These are phyloP conservation scores for Ptilonorhynchus violaceus DNA, from an alignment of 2,113 vertebrate genomes.

Conservation along the genomic window DNA sequence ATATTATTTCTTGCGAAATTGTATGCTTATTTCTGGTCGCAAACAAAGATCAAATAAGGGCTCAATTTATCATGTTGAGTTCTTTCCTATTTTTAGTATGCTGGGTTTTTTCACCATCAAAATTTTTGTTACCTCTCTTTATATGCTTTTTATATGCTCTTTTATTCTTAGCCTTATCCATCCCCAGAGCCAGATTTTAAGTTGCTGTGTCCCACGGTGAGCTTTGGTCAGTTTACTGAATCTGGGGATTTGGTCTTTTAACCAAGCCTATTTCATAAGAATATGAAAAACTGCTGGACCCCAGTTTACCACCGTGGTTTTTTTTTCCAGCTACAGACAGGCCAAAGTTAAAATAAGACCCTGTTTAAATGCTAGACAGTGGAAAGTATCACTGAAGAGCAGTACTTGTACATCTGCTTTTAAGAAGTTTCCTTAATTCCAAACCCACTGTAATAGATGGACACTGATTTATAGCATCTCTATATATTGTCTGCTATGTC, in stretches of 20 bases:
- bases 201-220: not conserved
- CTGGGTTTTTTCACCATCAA: not conserved
- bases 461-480: not conserved
- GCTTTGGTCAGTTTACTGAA: not conserved
- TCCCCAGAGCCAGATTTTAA: not conserved
- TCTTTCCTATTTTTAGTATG: not conserved
- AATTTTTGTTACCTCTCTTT: not conserved
- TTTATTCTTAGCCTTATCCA: not conserved
- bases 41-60: not conserved
- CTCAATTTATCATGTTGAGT: not conserved
- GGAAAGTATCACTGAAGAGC: not conserved
- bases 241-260: not conserved
- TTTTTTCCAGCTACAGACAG: not conserved
- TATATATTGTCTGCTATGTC: not conserved
- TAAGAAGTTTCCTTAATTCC: not conserved
- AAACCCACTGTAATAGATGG: not conserved
- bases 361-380: not conserved
- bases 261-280: not conserved
- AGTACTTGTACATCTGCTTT: not conserved
- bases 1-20: not conserved
- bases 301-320: not conserved
- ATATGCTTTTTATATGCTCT: not conserved
- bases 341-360: not conserved
- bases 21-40: not conserved
- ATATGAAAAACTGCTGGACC: not conserved